phyloP scores from a whole-genome alignment of 2,888 invertebrate species.

The Pelosia muscerda region DNA sequence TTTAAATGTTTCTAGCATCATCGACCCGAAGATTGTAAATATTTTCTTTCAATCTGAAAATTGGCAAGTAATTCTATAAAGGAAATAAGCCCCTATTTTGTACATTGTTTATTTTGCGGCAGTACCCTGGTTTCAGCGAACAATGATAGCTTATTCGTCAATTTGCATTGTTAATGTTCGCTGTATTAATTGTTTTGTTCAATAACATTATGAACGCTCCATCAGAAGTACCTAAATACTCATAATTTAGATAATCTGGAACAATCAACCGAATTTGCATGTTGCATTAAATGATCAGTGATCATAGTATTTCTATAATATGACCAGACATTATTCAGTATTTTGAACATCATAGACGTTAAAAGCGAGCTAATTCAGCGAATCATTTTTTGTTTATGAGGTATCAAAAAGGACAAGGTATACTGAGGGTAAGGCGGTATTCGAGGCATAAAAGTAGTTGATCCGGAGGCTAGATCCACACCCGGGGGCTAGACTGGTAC shows the following conservation, averaged over 20 bases:
- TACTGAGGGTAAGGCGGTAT: background rate
- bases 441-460: too few relatives aligned
- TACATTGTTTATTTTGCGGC: slow-evolving; percentile 60
- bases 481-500: too few relatives aligned
- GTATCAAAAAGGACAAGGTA: background rate
- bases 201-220: slow-evolving; percentile 50
- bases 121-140: slow-evolving; percentile 46
- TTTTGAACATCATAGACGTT: background rate
- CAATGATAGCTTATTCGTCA: slow-evolving; percentile 66
- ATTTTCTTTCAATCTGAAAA: slow-evolving; percentile 54
- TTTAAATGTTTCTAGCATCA: slow-evolving; percentile 26
- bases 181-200: slow-evolving; percentile 58
- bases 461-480: too few relatives aligned
- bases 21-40: slow-evolving; percentile 33
- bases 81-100: slow-evolving; percentile 55
- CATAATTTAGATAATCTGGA: slow-evolving; percentile 39
- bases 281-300: slow-evolving; percentile 6
- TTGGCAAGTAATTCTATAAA: slow-evolving; percentile 48
- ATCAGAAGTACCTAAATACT: slow-evolving; percentile 31
- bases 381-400: background rate
- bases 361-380: background rate
- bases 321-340: background rate
- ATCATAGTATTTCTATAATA: background rate
- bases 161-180: slow-evolving; percentile 67
- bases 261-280: slow-evolving; percentile 22